Evolutionary conservation across 2,888 invertebrate genomes (phyloP).

Genomic region (Spicauda simplicius): DNA sequence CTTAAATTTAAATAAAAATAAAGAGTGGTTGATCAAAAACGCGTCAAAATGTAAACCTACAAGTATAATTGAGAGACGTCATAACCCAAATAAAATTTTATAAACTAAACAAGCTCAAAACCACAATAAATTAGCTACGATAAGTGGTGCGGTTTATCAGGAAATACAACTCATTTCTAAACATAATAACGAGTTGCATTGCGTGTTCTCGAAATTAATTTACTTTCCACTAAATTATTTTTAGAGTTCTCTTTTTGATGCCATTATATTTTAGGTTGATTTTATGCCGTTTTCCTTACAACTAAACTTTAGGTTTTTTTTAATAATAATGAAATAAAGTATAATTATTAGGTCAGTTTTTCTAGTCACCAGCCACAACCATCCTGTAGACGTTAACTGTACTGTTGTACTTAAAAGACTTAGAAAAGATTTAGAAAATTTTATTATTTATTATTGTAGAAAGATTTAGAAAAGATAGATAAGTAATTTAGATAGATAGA

Average conservation of each 20-base stretch:
- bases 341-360: too few relatives aligned
- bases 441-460: too few relatives aligned
- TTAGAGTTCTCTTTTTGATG: constrained; percentile 50
- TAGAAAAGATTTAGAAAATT: too few relatives aligned
- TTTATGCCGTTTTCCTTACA: not conserved
- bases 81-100: constrained; percentile 25
- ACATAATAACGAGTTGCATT: constrained; percentile 67
- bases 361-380: too few relatives aligned
- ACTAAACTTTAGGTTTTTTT: too few relatives aligned
- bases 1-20: not conserved
- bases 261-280: not conserved
- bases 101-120: constrained; percentile 38
- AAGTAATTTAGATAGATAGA: too few relatives aligned
- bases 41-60: not conserved
- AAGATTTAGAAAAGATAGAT: too few relatives aligned
- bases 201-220: constrained; percentile 80
- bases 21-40: not conserved
- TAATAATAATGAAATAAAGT: too few relatives aligned
- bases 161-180: constrained; percentile 69
- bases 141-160: constrained; percentile 61
- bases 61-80: not conserved
- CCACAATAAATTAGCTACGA: constrained; percentile 59
- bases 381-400: too few relatives aligned
- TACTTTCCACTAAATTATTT: constrained; percentile 61
- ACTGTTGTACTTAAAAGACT: too few relatives aligned